Conservation (phyloP, 2,888 invertebrate genomes). For the Noctua janthina region DNA sequence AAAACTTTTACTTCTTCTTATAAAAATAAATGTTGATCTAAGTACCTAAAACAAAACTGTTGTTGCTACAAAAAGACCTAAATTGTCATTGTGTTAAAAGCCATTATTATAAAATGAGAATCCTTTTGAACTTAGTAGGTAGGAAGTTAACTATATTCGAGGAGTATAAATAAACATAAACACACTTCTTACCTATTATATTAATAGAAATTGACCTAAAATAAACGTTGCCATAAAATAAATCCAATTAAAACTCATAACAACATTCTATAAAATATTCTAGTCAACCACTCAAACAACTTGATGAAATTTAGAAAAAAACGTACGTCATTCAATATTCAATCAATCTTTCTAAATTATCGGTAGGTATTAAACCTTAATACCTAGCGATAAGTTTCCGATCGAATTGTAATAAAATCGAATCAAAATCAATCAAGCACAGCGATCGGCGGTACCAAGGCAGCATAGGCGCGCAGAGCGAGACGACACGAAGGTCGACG, state of each 20-base stretch:
- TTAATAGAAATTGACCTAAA: neutral
- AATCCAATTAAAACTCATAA: neutral
- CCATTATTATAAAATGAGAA: neutral
- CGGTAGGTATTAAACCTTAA: constrained; percentile 6
- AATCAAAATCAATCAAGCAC: constrained; percentile 83
- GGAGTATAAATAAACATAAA: neutral
- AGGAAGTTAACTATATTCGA: too few relatives aligned
- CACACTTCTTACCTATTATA: neutral
- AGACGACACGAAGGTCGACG: constrained; percentile 85
- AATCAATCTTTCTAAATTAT: constrained; percentile 31
- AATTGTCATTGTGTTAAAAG: neutral
- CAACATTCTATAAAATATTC: neutral
- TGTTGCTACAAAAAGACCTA: neutral
- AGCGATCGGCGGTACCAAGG: constrained; percentile 84
- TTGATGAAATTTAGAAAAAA: neutral
- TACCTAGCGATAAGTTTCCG: constrained; percentile 64
- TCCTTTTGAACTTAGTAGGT: neutral
- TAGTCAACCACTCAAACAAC: neutral
- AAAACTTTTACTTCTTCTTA: constrained; percentile 23
- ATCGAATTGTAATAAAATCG: constrained; percentile 73
- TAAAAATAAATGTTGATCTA: neutral
- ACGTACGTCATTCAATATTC: neutral
- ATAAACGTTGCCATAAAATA: neutral
- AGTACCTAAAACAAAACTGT: neutral
- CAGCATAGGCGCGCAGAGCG: constrained; percentile 81